Evolutionary conservation across 2,888 invertebrate species (phyloP).

Genomic region (Noctuana brunneofusca): DNA sequence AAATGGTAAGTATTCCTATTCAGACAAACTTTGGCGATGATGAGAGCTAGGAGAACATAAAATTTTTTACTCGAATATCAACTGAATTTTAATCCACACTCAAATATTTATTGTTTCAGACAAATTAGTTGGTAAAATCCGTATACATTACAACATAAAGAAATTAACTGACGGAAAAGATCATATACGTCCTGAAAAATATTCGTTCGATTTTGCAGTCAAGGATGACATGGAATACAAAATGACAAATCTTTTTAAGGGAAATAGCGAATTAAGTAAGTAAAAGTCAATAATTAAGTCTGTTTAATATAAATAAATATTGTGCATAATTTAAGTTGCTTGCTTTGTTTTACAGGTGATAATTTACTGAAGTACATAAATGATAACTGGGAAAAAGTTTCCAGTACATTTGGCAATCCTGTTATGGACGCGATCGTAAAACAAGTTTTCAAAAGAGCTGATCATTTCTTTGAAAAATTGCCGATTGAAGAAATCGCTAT

Average conservation of each 20-base stretch:
- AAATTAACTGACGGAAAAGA: conserved; percentile 1
- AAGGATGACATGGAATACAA: conserved; percentile 47
- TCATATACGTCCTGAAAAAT: neutral
- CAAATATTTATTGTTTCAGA: no score
- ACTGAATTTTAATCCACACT: no score
- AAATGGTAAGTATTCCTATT: no score
- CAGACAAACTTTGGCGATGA: no score
- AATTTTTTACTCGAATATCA: no score
- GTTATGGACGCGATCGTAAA: no score
- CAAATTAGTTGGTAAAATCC: neutral
- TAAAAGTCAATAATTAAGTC: conserved; percentile 19
- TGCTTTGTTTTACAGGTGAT: conserved; percentile 55
- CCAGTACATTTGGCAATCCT: conserved; percentile 62
- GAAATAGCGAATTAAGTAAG: conserved; percentile 54
- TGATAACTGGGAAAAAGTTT: conserved; percentile 64
- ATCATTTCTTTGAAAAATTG: no score
- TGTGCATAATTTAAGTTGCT: neutral
- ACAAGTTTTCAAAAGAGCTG: no score
- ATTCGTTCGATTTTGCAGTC: conserved; percentile 43
- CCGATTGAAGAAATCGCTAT: no score
- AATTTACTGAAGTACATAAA: conserved; percentile 60
- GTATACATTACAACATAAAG: neutral
- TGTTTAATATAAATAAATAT: no score
- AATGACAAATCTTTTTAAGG: conserved; percentile 52
- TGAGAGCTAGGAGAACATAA: no score